Base-by-base conservation (phyloP, 2,113 vertebrate species). In the Rhynchopsitta pachyrhyncha region DNA sequence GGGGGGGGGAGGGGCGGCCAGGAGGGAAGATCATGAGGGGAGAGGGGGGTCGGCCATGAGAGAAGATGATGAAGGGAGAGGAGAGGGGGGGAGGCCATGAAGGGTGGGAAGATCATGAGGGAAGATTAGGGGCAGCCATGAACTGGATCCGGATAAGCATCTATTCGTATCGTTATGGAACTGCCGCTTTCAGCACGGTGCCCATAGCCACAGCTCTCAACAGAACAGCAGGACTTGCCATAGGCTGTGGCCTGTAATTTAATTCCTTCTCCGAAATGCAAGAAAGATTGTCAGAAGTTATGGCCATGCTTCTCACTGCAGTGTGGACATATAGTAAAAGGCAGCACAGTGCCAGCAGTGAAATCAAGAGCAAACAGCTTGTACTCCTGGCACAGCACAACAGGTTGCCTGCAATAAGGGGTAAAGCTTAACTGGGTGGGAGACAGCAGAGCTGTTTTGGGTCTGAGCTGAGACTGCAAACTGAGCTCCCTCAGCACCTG, bases 221-320 rank as follows among this genome's bases (percentile, higher is more conserved):
- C 25, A n/a, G 47, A 87, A 23, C 47, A 82, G 42, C 67, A 76
- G 75, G 79, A 67, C 18, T 27, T 9, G 60, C 75, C 12, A 7
- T n/a, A 74, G 47, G 17, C 28, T 22, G 23, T 2, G 0, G 9
- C 20, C 44, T 1, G 0, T 33, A 67, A 47, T 11, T 25, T 31
- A 35, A 27, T 69, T 55, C 33, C 49, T 44, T 80, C 39, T 86
- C 46, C 70, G 64, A 53, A 81, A 62, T 10, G 7, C 33, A 60
- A 47, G 53, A 63, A 60, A 83, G 44, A 42, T 5, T 76, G 68
- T 4, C 67, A 50, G 57, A 76, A 86, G 12, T 17, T 75, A 50
- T 2, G 18, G 67, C 42, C 37, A 20, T 18, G 3, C 23, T 66
- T 77, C 28, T 67, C 57, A 37, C 28, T 42, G 57, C 53, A n/a